Conservation (phyloP, 2,797 vertebrate species). For the Siniperca undulata region DNA sequence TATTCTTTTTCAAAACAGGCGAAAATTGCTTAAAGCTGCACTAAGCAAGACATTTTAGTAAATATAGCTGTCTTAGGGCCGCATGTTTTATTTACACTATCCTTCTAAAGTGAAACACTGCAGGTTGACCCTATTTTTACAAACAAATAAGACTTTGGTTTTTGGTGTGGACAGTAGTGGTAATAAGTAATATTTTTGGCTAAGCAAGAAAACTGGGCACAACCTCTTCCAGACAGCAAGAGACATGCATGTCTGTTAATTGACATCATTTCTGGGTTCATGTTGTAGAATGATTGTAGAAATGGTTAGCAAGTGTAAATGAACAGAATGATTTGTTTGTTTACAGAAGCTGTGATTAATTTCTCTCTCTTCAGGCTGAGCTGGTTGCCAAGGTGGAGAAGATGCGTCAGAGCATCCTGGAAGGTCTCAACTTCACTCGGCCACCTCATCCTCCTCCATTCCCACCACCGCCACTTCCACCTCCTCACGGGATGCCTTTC, state of each 20-base stretch:
- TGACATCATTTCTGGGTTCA: background rate
- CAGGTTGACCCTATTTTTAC: no score
- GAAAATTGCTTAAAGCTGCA: no score
- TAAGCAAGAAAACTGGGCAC: no score
- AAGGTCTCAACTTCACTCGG: conserved; percentile 93
- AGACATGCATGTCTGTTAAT: background rate
- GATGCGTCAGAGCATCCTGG: conserved; percentile 96
- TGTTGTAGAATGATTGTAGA: no score
- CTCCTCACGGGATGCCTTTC: conserved; percentile 93
- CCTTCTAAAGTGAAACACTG: no score
- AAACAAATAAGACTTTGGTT: background rate
- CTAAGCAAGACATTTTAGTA: no score
- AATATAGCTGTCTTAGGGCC: no score
- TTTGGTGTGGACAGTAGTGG: no score
- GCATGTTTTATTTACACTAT: no score
- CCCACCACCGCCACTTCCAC: conserved; percentile 85
- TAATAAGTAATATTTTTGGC: no score
- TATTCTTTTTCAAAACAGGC: no score
- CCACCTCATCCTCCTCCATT: conserved; percentile 91
- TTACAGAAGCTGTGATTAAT: background rate
- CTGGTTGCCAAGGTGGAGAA: conserved; percentile 94
- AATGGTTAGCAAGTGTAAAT: background rate
- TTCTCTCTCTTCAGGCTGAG: conserved; percentile 85
- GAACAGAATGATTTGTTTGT: background rate
- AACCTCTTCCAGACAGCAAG: background rate